Evolutionary conservation across 1,140 invertebrate species (phyloP).

Genomic region (Phthorimaea operculella): DNA sequence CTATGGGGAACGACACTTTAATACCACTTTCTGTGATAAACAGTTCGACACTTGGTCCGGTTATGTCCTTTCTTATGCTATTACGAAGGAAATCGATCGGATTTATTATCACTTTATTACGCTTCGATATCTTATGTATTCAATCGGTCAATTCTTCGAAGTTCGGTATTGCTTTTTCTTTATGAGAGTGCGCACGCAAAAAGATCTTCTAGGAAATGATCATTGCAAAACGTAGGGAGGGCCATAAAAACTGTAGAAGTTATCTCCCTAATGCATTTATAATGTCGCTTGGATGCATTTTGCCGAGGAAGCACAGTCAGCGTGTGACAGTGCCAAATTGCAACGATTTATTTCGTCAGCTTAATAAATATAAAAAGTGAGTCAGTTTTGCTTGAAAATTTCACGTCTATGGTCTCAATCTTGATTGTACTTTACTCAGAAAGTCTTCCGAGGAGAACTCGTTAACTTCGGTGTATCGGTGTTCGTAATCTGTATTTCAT

Average conservation of each 20-base stretch:
- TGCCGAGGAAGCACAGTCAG: conserved; percentile 3
- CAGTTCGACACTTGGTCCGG: neutral
- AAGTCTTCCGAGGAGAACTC: too few relatives aligned
- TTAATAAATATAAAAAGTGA: neutral
- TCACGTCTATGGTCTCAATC: too few relatives aligned
- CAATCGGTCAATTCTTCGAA: too few relatives aligned
- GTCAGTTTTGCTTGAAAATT: neutral
- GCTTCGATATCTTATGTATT: too few relatives aligned
- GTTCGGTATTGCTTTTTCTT: too few relatives aligned
- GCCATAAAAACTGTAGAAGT: conserved; percentile 3
- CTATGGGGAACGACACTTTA: conserved; percentile 11
- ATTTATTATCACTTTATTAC: too few relatives aligned
- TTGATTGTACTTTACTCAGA: too few relatives aligned
- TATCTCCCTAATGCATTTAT: conserved; percentile 46
- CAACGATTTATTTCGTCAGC: conserved; percentile 5
- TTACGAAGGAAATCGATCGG: too few relatives aligned
- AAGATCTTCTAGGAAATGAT: neutral
- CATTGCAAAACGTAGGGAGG: neutral
- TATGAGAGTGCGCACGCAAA: too few relatives aligned
- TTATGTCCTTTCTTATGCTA: too few relatives aligned
- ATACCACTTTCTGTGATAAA: conserved; percentile 3
- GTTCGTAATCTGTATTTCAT: too few relatives aligned
- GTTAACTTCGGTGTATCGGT: too few relatives aligned
- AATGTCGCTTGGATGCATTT: conserved; percentile 35
- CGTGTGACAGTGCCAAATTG: conserved; percentile 7